Evolutionary conservation across 2,113 vertebrate species (phyloP), one percentile per base, ranked within the genome.

Genomic region (Otolemur garnettii): DNA sequence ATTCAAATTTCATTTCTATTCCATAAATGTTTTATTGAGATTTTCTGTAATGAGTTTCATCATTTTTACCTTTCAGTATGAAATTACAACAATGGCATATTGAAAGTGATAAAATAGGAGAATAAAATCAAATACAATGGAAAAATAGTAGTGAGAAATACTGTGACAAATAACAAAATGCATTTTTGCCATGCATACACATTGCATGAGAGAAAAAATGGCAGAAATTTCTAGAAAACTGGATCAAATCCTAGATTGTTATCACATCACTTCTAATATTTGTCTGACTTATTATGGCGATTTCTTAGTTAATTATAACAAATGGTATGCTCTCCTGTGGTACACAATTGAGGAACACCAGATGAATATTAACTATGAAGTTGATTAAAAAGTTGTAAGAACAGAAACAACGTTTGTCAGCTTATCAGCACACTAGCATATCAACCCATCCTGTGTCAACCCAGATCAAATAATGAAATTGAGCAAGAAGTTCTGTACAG

Each of bases 321-420:
- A 97, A 95, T 90, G 53, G 59, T 55, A 59, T 21, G 81, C 30
- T 80, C 82, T 94, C 92, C 96, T 96, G 62, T 95, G 91, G 83
- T 9, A 57, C 33, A 79, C 50, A 82, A 22, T 7, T 81, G 92
- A 97, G 91, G 17, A 84, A 93, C 19, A 64, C 24, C 26, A 6
- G 75, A 82, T 62, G 64, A 96, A 94, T 89, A 90, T 97, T 50
- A 92, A 97, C 78, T 71, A 87, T 87, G 93, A 86, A 96, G n/a
- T 78, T 96, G 96, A 97, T 97, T 98, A 97, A 97, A 96, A 97
- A 97, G 89, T 94, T 95, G 9, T 15, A 53, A 71, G 86, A 95
- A 91, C 83, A 84, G 59, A 75, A 93, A 42, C 17, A 72, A 38
- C 8, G 60, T 93, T 96, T 97, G 75, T 95, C 86, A n/a, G 12